Base-by-base conservation (phyloP, 2,797 vertebrate species). In the Girardinus metallicus region DNA sequence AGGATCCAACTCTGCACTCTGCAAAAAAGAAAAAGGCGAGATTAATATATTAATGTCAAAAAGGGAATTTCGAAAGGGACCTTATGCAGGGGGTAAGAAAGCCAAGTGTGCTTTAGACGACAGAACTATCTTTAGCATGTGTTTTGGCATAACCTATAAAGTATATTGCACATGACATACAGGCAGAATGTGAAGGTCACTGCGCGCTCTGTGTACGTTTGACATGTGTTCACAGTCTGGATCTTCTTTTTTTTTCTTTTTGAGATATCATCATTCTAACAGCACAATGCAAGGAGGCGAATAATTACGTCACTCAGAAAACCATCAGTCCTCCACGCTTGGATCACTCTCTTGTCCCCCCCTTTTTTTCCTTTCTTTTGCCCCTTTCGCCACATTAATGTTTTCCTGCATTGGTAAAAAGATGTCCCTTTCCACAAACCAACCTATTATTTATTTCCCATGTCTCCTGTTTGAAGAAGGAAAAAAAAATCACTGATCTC, bases 301-400 rank as follows among this genome's bases (percentile, higher is more conserved):
- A 92, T 94, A 93, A 95, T 95, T 93, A 93, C 86, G 92, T 94
- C 93, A 95, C 93, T 94, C 92, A 92, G 86, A 89, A 93, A 93
- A 86, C 88, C 92, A 93, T 94, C 92, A 93, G 93, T 94, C 93
- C 92, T 94, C 92, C 91, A 92, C 80, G 91, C 89, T 88, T 89
- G 90, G 92, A 88, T 93, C 92, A 87, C 86, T 91, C 85, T 82
- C 87, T 82, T 79, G 80, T 86, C 90, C 64, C 34, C 26, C 47
- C 31, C 0, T 13, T 4, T 23, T 3, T 47, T 41, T 47, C 77
- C 79, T 11, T 86, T 83, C 83, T 80, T 78, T 78, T 77, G 76
- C 86, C 78, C 86, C 73, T 76, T 84, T 85, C 74, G 34, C 44
- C 76, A 83, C 80, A 80, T 83, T 84, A 89, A 91, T 82, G 86